phyloP scores from a whole-genome alignment of 2,797 vertebrate species.

The Thalassophryne amazonica region DNA sequence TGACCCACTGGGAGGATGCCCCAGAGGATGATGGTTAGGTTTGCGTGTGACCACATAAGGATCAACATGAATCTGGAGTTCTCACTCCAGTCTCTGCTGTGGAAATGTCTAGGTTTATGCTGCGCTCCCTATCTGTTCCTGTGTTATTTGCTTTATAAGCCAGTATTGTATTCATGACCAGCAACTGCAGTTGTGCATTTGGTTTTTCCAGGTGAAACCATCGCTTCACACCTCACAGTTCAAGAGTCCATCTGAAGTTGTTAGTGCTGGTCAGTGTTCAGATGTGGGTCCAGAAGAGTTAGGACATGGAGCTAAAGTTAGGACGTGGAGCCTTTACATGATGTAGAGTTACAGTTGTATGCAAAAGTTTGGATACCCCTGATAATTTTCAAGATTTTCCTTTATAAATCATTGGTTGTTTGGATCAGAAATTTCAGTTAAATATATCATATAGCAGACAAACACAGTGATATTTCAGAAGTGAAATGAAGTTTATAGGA shows the following conservation, averaged over 20 bases:
- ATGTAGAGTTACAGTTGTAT: too few species aligned
- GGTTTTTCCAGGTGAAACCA: conserved; percentile 40
- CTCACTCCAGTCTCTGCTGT: conserved; percentile 30
- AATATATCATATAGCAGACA: too few species aligned
- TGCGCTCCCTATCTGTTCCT: conserved; percentile 10
- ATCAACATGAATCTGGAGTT: conserved; percentile 54
- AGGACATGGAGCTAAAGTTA: conserved; percentile 11
- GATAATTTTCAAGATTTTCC: too few species aligned
- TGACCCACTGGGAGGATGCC: conserved; percentile 50
- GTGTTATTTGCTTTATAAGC: conserved; percentile 42
- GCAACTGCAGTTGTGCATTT: conserved; percentile 27
- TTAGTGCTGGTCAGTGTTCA: conserved; percentile 19
- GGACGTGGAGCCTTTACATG: not conserved
- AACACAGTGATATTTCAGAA: too few species aligned
- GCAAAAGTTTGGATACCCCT: too few species aligned
- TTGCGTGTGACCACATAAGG: conserved; percentile 61
- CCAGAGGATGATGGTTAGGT: conserved; percentile 55
- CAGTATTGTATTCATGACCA: conserved; percentile 21
- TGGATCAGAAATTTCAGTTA: too few species aligned
- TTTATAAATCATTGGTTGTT: too few species aligned
- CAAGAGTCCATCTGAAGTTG: conserved; percentile 31
- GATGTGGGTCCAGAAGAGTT: conserved; percentile 14
- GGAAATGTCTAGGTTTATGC: conserved; percentile 35
- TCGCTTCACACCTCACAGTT: conserved; percentile 44
- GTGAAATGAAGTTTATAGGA: too few species aligned